Conservation (phyloP, 2,113 vertebrate species). For the Notarius quadriscutis region DNA sequence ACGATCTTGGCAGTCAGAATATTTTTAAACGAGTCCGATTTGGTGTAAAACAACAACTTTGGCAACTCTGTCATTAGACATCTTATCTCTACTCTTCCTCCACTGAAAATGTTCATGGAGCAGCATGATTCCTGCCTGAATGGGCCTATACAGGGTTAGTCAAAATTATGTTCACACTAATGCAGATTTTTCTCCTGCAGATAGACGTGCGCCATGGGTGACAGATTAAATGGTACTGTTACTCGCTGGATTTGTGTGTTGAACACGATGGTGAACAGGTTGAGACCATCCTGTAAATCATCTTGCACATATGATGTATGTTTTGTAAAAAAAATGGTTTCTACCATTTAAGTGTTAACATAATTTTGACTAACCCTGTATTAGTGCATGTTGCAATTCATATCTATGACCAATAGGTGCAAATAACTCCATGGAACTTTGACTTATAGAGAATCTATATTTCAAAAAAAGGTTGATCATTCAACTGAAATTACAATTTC, state of each 20-base stretch:
- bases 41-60: not conserved
- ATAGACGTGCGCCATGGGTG: no score
- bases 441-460: not conserved
- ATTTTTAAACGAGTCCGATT: not conserved
- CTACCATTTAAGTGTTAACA: no score
- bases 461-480: not conserved
- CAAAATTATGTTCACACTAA: no score
- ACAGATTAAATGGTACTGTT: no score
- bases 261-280: no score
- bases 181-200: no score
- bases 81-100: not conserved
- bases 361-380: no score
- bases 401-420: not conserved
- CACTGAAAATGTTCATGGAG: not conserved
- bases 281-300: no score
- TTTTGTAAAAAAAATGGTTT: no score
- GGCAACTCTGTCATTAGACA: not conserved
- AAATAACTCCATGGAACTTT: not conserved
- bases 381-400: not conserved
- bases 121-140: not conserved
- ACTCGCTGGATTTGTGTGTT: no score
- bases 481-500: not conserved
- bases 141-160: not conserved
- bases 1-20: not conserved
- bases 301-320: no score